Percentiles rank a stretch among this genome's conserved stretches.
Evolutionary conservation across 2,113 vertebrate species (phyloP).

Genomic region (Alouatta palliata): DNA sequence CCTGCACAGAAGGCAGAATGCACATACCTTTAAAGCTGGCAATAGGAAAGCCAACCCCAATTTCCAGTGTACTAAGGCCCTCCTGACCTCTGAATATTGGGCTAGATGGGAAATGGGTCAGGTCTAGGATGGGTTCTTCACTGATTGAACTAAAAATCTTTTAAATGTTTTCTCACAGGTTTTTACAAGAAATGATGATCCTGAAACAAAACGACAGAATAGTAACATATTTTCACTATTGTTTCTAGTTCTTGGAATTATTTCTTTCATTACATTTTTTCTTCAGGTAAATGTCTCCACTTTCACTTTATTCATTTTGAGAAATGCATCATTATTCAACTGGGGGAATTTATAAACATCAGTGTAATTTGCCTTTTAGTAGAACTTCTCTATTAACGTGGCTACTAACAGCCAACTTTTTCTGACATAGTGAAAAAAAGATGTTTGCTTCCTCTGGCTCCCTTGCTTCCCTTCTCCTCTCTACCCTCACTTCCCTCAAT

Average conservation of each 20-base stretch:
- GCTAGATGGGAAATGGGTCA: neutral
- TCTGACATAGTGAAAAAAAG: neutral
- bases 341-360: neutral
- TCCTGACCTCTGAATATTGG: neutral
- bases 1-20: neutral
- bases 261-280: slow-evolving; percentile 94
- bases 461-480: neutral
- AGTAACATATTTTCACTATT: slow-evolving; percentile 90
- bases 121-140: neutral
- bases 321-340: neutral
- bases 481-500: neutral
- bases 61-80: neutral
- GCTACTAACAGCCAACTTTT: neutral
- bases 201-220: slow-evolving; percentile 67
- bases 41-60: neutral
- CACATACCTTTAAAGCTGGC: neutral
- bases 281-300: slow-evolving; percentile 88
- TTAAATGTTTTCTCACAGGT: slow-evolving; percentile 82
- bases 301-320: slow-evolving; percentile 42
- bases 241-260: slow-evolving; percentile 88
- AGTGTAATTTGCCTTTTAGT: neutral
- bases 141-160: neutral
- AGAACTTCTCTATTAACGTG: neutral
- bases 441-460: neutral
- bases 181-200: slow-evolving; percentile 75